Evolutionary conservation across 2,113 vertebrate species (phyloP), one percentile per base, ranked within the genome.

Genomic region (Burhinus oedicnemus): DNA sequence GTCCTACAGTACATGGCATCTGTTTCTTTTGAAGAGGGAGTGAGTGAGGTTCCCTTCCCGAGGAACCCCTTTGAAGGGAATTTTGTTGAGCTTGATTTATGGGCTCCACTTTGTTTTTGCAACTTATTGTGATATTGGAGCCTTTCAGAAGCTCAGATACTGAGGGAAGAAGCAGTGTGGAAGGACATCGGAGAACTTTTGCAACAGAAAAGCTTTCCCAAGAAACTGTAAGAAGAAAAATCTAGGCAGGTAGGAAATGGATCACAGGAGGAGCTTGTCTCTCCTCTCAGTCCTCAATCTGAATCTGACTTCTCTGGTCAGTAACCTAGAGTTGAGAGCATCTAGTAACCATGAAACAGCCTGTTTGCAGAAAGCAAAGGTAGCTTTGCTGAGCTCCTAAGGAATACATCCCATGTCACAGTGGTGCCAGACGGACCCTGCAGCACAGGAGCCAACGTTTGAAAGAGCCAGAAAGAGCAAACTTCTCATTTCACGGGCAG

Each of bases 351-450:
- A 16, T 1, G 5, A 52, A 18, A 52, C 44, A 44, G 9, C 34
- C 36, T 65, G 42, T 36, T 45, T 92, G 69, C 84, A 61, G 65
- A 11, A 47, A 36, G 9, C 2, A 7, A 14, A 20, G 51, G 45
- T 25, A 54, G 30, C 15, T 83, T 58, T 58, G 29, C 27, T 69
- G 65, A 89, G 29, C 58, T 58, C 29, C 65, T 57, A 32, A 60
- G 34, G 40, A 78, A 4, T 26, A 38, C 7, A 5, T 11, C 36
- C 19, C 0, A 0, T 25, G 42, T 11, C 17, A 11, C 44, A 20
- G 62, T 5, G 21, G 20, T 52, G 36, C 45, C 84, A 61, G 44
- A 18, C 0, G 0, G 64, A 70, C 34, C 8, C 29, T 66, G 54
- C 64, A 65, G 45, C 57, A 54, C 1, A 5, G 27, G 62, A 42